Evolutionary conservation across 2,888 invertebrate species (phyloP).

Genomic region (Drosophila putrida): DNA sequence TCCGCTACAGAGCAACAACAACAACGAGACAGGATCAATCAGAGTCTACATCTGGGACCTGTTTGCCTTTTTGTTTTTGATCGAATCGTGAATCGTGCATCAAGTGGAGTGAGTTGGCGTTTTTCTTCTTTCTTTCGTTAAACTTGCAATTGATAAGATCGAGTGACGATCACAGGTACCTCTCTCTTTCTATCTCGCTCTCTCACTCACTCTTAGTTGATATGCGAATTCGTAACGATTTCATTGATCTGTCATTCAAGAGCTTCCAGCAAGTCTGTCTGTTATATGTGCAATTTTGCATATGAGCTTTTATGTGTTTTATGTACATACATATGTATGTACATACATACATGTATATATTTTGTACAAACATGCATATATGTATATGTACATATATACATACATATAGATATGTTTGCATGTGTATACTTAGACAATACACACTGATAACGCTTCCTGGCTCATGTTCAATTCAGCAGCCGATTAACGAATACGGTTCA

Average conservation of each 20-base stretch:
- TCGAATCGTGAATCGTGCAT: constrained; percentile 1
- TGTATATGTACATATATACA: not conserved
- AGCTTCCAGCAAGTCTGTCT: constrained; percentile 74
- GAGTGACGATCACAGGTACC: constrained; percentile 39
- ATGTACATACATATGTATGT: not conserved
- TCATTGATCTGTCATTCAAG: constrained; percentile 81
- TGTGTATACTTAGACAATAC: constrained; percentile 13
- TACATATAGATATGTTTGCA: not conserved
- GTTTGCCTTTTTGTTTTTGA: constrained; percentile 26
- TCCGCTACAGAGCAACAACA: constrained; percentile 54
- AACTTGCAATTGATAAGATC: constrained; percentile 49
- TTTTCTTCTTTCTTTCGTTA: constrained; percentile 21
- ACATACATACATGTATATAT: not conserved
- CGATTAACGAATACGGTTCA: constrained; percentile 47
- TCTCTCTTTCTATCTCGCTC: not conserved
- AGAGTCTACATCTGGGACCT: constrained; percentile 40
- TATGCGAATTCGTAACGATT: constrained; percentile 74
- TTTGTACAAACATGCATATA: no score
- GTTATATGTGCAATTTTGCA: constrained; percentile 19
- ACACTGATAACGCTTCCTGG: constrained; percentile 64
- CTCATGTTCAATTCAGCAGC: constrained; percentile 55
- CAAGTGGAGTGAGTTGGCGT: constrained; percentile 46
- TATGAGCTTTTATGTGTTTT: constrained; percentile 6
- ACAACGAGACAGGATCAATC: constrained; percentile 23
- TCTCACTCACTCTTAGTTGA: constrained; percentile 16